A percentile compares a stretch with the other conserved stretches of the same genome.
Conservation (phyloP, 2,113 vertebrate genomes). For the Etia nguti region DNA sequence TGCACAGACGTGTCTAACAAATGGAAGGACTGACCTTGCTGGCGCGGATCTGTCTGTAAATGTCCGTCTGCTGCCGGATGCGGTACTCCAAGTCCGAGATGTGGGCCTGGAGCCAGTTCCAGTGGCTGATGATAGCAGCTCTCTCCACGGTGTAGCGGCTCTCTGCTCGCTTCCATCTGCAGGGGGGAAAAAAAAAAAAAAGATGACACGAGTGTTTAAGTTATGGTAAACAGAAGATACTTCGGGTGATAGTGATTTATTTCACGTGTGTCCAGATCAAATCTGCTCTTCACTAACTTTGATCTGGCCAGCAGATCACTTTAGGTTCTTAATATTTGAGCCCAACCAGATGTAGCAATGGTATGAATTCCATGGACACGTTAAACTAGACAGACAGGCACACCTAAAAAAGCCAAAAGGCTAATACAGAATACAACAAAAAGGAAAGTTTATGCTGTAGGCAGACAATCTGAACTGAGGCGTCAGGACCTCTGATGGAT, state of each 20-base stretch:
- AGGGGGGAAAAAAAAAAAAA: not conserved
- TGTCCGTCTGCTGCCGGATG: conserved; percentile 96
- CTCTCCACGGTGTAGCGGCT: conserved; percentile 92
- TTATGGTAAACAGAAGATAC: not conserved
- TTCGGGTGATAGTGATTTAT: not conserved
- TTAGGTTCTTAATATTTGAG: not conserved
- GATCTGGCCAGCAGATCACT: not conserved
- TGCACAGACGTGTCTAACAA: not conserved
- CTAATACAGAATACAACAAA: not conserved
- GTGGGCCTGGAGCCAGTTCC: conserved; percentile 99
- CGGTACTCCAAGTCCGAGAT: conserved; percentile 98
- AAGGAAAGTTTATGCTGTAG: not conserved
- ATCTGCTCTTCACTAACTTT: not conserved
- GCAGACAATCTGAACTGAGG: not conserved
- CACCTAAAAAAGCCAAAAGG: not conserved
- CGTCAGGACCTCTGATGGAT: not conserved
- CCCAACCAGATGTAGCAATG: not conserved
- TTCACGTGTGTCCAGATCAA: not conserved
- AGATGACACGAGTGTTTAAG: not conserved
- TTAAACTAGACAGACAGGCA: not conserved
- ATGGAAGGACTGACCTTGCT: conserved; percentile 80
- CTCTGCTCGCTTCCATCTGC: conserved; percentile 90
- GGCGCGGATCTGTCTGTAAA: conserved; percentile 92
- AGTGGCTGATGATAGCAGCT: conserved; percentile 95
- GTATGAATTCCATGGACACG: not conserved